Base-by-base conservation (phyloP, 2,797 vertebrate species). In the Pangasius sanitwongsei region DNA sequence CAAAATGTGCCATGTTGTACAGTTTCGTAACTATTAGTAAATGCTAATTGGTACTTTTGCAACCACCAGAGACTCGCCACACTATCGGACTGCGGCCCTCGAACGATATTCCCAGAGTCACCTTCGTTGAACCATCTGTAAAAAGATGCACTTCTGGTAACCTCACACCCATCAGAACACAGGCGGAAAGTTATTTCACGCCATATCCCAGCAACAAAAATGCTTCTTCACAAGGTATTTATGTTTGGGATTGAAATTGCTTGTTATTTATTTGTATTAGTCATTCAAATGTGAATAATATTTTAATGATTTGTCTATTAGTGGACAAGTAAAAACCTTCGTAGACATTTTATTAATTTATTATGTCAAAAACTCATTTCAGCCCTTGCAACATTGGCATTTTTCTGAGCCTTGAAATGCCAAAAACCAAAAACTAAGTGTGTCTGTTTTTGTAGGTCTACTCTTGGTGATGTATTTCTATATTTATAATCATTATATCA, bases 201-300 rank as follows among this genome's bases (percentile, higher is more conserved):
- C 94, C 95, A 0, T 93, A 95, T 89, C 94, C 96, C 92, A 93
- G 96, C 95, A 91, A 90, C 90, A 92, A 15, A 48, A 81, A 0
- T 13, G 1, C 41, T 3, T 16, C 16, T 37, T 2, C 55, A 37
- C 87, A 67, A 63, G 86, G 89, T 91, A 87, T 41, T 6, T 31
- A 53, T 3, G 28, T 0, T 28, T 57, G n/a, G 8, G 2, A 28
- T 72, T 7, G n/a, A 34, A 78, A 77, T n/a, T 4, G 4, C n/a
- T 50, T 77, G 8, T 6, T 23, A 48, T 48, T 23, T 50, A 7
- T 34, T 53, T 48, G 9, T 48, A 13, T 12, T 6, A 50, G 5
- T 77, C 25, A 7, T 44, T 78, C 16, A n/a, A 2, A 20, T 80
- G 44, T 69, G 34, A 1, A 28, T 82, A 63, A 37, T 18, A 4